Conservation (phyloP, 2,888 invertebrate species). For the Margaritifera margaritifera region DNA sequence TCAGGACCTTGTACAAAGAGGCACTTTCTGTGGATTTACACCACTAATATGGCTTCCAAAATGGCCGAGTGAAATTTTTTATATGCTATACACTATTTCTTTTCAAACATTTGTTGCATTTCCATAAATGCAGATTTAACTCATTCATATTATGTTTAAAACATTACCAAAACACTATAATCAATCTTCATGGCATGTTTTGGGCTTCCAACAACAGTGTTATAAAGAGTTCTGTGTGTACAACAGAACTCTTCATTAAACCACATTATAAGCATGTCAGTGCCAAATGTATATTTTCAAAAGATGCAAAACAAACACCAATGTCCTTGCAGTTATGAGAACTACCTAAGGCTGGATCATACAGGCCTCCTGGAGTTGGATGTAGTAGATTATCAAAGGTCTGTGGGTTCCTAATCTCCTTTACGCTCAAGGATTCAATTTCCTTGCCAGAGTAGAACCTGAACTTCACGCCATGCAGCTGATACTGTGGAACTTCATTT, state of each 20-base stretch:
- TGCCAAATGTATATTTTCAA: background rate
- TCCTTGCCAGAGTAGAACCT: slow-evolving; percentile 85
- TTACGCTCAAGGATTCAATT: slow-evolving; percentile 85
- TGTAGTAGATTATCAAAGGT: slow-evolving; percentile 89
- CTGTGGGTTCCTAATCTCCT: slow-evolving; percentile 83
- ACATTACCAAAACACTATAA: too few relatives aligned
- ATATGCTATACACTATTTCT: too few relatives aligned
- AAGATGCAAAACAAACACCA: background rate
- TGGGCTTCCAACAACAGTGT: too few relatives aligned
- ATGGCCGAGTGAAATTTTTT: too few relatives aligned
- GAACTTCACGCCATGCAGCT: slow-evolving; percentile 77
- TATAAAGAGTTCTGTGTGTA: too few relatives aligned
- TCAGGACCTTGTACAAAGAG: too few relatives aligned
- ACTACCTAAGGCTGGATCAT: slow-evolving; percentile 87
- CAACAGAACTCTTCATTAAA: background rate
- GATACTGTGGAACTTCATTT: slow-evolving; percentile 27
- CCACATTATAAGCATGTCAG: background rate
- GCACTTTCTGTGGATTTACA: too few relatives aligned
- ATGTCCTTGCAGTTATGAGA: background rate
- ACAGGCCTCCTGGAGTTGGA: slow-evolving; percentile 88
- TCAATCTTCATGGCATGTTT: too few relatives aligned
- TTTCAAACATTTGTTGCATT: too few relatives aligned
- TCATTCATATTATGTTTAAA: too few relatives aligned
- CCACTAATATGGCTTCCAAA: too few relatives aligned
- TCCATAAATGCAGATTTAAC: too few relatives aligned